Evolutionary conservation across 1,140 invertebrate genomes (phyloP).

Genomic region (Drosophila dunni): DNA sequence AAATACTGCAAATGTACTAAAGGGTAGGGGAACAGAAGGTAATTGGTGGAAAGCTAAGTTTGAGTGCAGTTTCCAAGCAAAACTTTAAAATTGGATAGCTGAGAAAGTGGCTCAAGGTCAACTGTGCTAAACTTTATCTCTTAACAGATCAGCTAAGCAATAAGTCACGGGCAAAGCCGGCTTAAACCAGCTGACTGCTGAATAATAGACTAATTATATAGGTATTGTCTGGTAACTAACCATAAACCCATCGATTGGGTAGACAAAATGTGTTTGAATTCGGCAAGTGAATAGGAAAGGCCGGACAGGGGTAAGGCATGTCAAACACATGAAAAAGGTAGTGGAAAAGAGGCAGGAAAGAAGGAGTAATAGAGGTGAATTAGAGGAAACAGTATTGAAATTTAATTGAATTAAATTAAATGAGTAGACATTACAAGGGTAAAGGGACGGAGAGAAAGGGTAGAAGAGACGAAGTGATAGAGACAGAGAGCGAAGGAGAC

Average conservation of each 20-base stretch:
- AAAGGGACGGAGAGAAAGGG: neutral
- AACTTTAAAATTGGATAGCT: neutral
- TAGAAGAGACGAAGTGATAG: neutral
- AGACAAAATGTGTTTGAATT: neutral
- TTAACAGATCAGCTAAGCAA: neutral
- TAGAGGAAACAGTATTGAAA: slow-evolving; percentile 52
- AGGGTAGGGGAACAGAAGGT: neutral
- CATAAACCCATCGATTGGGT: neutral
- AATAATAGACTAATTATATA: neutral
- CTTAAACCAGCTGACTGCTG: neutral
- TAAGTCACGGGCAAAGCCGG: slow-evolving; percentile 14
- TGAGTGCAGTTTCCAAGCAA: neutral
- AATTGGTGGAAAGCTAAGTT: no score
- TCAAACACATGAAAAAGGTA: slow-evolving; percentile 45
- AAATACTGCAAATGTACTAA: slow-evolving; percentile 1
- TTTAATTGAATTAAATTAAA: slow-evolving; percentile 58
- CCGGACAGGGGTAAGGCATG: slow-evolving; percentile 34
- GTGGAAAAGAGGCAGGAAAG: slow-evolving; percentile 1
- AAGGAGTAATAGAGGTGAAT: neutral
- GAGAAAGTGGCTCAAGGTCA: slow-evolving; percentile 7
- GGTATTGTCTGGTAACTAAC: slow-evolving; percentile 6
- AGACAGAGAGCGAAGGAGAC: slow-evolving; percentile 3
- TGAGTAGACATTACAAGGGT: slow-evolving; percentile 1
- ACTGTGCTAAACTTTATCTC: neutral
- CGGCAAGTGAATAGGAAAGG: neutral